Evolutionary conservation across 1,140 invertebrate species (phyloP).

Genomic region (Micrasema minimum): DNA sequence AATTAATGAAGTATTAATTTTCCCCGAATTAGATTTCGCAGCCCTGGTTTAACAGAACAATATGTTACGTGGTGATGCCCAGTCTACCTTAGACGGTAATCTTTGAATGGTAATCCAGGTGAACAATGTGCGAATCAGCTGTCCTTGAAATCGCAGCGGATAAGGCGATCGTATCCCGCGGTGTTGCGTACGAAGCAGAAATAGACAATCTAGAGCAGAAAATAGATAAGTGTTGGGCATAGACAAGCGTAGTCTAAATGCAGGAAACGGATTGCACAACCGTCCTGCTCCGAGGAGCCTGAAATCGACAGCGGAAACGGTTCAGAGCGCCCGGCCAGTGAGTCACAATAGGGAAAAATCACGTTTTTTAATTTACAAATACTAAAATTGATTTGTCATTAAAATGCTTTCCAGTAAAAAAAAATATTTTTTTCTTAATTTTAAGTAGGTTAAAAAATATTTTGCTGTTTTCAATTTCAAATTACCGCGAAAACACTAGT

Average conservation of each 20-base stretch:
- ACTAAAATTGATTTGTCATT: no score
- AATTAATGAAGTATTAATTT: no score
- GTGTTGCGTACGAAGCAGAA: constrained; percentile 39
- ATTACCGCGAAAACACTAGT: no score
- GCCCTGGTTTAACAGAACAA: no score
- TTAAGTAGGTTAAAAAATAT: no score
- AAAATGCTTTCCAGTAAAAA: no score
- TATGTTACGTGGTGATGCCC: no score
- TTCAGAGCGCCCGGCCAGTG: constrained; percentile 42
- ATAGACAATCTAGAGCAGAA: constrained; percentile 50
- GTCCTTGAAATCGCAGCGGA: constrained; percentile 42
- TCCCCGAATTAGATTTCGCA: no score
- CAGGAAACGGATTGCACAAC: constrained; percentile 45
- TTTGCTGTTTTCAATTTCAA: no score
- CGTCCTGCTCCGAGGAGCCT: constrained; percentile 46
- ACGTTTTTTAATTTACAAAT: no score
- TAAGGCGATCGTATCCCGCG: constrained; percentile 36
- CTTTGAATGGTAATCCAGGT: constrained; percentile 5
- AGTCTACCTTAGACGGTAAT: constrained; percentile 1
- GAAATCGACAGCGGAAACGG: constrained; percentile 47
- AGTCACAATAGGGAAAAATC: constrained; percentile 33
- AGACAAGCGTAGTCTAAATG: constrained; percentile 37
- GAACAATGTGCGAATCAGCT: constrained; percentile 34
- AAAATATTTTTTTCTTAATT: no score
- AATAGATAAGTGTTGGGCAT: constrained; percentile 42